phyloP scores from a whole-genome alignment of 2,113 vertebrate genomes.

The Vulpes vulpes region DNA sequence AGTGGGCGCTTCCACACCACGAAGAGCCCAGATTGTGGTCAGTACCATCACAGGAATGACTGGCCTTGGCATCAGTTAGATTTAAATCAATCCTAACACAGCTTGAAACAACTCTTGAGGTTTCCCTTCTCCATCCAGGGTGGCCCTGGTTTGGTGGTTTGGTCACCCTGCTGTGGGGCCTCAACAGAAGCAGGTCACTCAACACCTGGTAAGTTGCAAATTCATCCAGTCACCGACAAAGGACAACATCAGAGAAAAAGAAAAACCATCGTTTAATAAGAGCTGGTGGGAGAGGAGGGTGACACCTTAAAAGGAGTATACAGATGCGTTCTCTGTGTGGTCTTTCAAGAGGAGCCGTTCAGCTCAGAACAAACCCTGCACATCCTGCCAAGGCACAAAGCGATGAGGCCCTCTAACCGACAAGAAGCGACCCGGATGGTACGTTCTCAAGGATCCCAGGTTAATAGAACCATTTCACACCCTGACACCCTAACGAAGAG shows the following conservation, averaged over 20 bases:
- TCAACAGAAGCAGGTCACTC: not conserved
- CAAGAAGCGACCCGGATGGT: conserved; percentile 61
- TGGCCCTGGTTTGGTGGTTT: conserved; percentile 33
- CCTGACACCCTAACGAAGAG: not conserved
- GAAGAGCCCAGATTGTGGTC: conserved; percentile 23
- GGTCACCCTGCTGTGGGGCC: not conserved
- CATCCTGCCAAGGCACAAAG: conserved; percentile 71
- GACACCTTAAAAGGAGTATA: not conserved
- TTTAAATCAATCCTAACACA: conserved; percentile 30
- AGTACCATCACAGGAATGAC: conserved; percentile 13
- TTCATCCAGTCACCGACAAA: conserved; percentile 40
- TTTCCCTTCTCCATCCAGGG: conserved; percentile 34
- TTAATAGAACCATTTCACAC: conserved; percentile 39
- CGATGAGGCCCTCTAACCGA: conserved; percentile 64
- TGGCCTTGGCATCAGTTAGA: conserved; percentile 24
- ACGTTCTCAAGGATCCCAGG: conserved; percentile 53
- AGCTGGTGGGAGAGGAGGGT: not conserved
- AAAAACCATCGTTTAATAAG: not conserved
- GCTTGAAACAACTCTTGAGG: conserved; percentile 59
- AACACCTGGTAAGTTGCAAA: conserved; percentile 37
- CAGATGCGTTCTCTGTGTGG: conserved; percentile 51
- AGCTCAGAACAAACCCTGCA: conserved; percentile 41
- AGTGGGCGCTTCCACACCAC: conserved; percentile 65
- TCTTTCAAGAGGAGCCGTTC: conserved; percentile 64
- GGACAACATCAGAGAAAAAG: not conserved